Evolutionary conservation across 1,140 invertebrate species (phyloP).

Genomic region (Hypsibius dujardini): DNA sequence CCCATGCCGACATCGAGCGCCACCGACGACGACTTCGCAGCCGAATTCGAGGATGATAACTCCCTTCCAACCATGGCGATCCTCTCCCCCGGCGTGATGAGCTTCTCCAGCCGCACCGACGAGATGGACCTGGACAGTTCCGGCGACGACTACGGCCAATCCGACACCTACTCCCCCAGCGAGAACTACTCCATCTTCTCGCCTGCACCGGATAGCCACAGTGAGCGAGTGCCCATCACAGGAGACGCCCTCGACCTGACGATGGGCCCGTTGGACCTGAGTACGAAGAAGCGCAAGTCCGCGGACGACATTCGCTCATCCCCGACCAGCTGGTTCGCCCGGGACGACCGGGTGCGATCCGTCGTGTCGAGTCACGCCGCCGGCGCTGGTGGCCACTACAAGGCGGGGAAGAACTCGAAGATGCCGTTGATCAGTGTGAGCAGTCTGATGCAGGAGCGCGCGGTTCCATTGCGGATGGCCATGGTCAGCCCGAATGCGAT

Average conservation of each 20-base stretch:
- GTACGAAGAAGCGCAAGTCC: constrained; percentile 45
- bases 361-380: too few relatives aligned
- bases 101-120: constrained; percentile 11
- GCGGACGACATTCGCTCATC: not conserved
- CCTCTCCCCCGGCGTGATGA: constrained; percentile 10
- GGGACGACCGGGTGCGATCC: not conserved
- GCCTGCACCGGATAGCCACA: constrained; percentile 19
- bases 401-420: not conserved
- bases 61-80: not conserved
- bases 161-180: not conserved
- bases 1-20: constrained; percentile 25
- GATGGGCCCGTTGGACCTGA: constrained; percentile 67
- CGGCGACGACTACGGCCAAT: constrained; percentile 17
- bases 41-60: constrained; percentile 21
- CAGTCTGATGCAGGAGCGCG: constrained; percentile 8
- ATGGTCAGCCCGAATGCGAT: not conserved
- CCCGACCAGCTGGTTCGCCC: constrained; percentile 9
- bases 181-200: constrained; percentile 16
- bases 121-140: constrained; percentile 11
- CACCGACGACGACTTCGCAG: constrained; percentile 21
- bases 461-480: not conserved
- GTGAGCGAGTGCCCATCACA: constrained; percentile 18
- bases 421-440: not conserved
- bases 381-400: too few relatives aligned
- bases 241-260: constrained; percentile 53